Base-by-base conservation (phyloP, 1,140 invertebrate species). In the Eubasilissa regina region DNA sequence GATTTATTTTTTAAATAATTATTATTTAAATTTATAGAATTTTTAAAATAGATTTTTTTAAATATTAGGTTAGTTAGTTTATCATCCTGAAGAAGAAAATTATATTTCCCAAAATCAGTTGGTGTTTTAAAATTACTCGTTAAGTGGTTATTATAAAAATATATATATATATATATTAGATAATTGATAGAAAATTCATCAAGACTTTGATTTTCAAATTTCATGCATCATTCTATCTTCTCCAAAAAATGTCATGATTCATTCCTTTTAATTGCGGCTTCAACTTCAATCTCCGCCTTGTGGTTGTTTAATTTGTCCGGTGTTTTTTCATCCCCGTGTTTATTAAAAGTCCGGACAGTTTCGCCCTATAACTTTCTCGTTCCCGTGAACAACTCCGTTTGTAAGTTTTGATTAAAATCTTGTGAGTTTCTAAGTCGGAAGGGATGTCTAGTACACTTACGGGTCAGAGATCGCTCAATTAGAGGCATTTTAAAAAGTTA, bases 331-430 rank as follows among this genome's bases (percentile, higher is more conserved):
- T 51, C 48, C 48, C 48, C 48, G 48, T 51, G 48, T 51, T 51
- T 51, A 51, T 51, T 51, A 51, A 51, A 51, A 51, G 48, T 51
- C 48, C 48, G 48, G n/a, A 51, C 48, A 51, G 3, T 51, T 51
- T 15, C n/a, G 48, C 48, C 48, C 11, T 15, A 35, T 35, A 35
- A 35, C 25, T 35, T 35, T 35, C 25, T 35, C 25, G 25, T 8
- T 15, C 48, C 48, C 48, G 11, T 51, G 48, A 35, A 35, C 13
- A 58, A 58, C 55, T 58, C 60, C 13, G 60, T 25, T 62, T 35
- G 7, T 3, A 64, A 64, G 25, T 64, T 64, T 64, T 64, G 60
- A 64, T 64, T 64, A 64, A 64, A 64, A 64, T n/a, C 35, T n/a
- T 64, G 3, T 1, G 60, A 64, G 25, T 64, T 64, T 25, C n/a